These are phyloP conservation scores for Bombus haemorrhoidalis DNA, from an alignment of 1,140 invertebrate genomes.

Conservation along the genomic window DNA sequence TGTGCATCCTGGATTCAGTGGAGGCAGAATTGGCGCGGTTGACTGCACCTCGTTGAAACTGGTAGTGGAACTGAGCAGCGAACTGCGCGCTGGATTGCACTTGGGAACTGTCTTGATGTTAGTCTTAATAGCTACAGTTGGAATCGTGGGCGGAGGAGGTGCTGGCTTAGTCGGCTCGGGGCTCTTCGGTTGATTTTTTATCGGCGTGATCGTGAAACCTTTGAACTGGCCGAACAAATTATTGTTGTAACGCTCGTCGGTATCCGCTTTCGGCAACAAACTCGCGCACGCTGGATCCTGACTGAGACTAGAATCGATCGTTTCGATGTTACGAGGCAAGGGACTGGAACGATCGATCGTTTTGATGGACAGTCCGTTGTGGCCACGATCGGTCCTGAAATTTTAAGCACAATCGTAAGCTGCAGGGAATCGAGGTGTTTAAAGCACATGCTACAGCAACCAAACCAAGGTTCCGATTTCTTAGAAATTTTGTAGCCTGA, in stretches of 20 bases:
- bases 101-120: conserved; percentile 68
- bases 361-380: conserved; percentile 76
- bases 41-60: conserved; percentile 79
- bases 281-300: conserved; percentile 80
- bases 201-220: conserved; percentile 90
- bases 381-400: conserved; percentile 75
- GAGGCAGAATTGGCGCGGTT: conserved; percentile 84
- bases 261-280: conserved; percentile 83
- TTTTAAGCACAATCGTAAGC: conserved; percentile 70
- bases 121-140: conserved; percentile 79
- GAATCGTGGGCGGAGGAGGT: conserved; percentile 81
- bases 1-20: conserved; percentile 83
- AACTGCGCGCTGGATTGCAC: conserved; percentile 61
- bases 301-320: conserved; percentile 78
- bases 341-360: conserved; percentile 77
- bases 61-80: conserved; percentile 72
- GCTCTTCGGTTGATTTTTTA: conserved; percentile 78
- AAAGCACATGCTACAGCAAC: conserved; percentile 23
- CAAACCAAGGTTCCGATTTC: not conserved
- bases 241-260: conserved; percentile 82
- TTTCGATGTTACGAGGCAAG: conserved; percentile 76
- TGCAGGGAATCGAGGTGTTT: conserved; percentile 30
- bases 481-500: not conserved
- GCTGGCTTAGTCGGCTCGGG: conserved; percentile 79
- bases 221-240: conserved; percentile 93